These are phyloP conservation scores for Trichopria drosophilae DNA, from an alignment of 2,888 invertebrate genomes.

Conservation along the genomic window DNA sequence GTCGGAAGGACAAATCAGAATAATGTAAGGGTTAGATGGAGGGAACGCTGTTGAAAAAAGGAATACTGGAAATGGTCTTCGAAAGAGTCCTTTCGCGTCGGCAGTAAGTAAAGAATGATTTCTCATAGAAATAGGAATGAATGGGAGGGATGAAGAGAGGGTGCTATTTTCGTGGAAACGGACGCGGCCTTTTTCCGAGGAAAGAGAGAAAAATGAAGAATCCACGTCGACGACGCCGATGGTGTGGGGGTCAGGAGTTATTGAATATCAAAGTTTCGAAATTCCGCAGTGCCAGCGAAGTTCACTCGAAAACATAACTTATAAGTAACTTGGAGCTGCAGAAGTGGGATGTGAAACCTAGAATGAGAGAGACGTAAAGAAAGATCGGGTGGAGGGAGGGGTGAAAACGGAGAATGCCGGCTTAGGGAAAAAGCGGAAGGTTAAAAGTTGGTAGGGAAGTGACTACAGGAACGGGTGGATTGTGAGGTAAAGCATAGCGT, in stretches of 20 bases:
- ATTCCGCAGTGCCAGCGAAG: constrained; percentile 52
- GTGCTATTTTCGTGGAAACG: constrained; percentile 11
- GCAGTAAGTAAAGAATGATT: constrained; percentile 15
- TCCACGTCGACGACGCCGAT: constrained; percentile 6
- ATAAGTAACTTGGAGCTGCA: constrained; percentile 48
- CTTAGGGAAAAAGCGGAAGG: constrained; percentile 34
- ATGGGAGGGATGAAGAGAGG: neutral
- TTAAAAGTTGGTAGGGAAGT: constrained; percentile 25
- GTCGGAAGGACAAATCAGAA: no score
- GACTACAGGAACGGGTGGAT: constrained; percentile 31
- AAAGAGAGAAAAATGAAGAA: constrained; percentile 35
- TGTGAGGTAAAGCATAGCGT: constrained; percentile 13
- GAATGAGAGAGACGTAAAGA: no score
- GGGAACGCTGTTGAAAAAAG: no score
- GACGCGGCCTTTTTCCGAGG: constrained; percentile 36
- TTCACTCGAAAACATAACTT: constrained; percentile 55
- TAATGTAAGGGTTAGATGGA: no score
- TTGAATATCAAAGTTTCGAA: constrained; percentile 55
- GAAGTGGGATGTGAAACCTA: constrained; percentile 18
- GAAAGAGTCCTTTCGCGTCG: neutral
- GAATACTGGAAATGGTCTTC: no score
- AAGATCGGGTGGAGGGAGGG: constrained; percentile 10
- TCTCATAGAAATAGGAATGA: neutral
- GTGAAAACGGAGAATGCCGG: constrained; percentile 13
- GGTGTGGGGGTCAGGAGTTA: constrained; percentile 41